Evolutionary conservation across 1,140 invertebrate species (phyloP).

Genomic region (Gonatopus flavifemur): DNA sequence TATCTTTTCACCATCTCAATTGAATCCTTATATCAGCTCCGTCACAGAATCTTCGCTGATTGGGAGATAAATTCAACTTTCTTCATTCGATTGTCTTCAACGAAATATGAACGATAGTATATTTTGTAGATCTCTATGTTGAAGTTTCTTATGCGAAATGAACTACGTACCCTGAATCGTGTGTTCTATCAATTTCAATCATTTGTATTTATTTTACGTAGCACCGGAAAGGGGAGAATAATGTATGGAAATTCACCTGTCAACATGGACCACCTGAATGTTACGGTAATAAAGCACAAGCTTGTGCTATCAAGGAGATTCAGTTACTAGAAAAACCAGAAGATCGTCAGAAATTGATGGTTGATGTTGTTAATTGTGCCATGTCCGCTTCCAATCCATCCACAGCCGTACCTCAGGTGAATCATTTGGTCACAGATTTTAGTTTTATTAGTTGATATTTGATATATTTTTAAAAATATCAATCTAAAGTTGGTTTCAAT

Average conservation of each 20-base stretch:
- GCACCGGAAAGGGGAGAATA: constrained; percentile 38
- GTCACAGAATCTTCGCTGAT: too few relatives aligned
- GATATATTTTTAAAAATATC: too few relatives aligned
- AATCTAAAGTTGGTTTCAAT: too few relatives aligned
- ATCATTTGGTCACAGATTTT: neutral
- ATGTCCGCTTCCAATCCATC: constrained; percentile 53
- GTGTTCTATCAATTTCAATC: neutral
- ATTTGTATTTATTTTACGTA: constrained; percentile 15
- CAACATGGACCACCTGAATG: constrained; percentile 71
- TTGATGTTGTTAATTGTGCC: constrained; percentile 60
- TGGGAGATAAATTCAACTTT: too few relatives aligned
- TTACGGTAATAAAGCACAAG: constrained; percentile 66
- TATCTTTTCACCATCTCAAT: too few relatives aligned
- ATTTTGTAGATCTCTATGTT: neutral
- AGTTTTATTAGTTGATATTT: neutral
- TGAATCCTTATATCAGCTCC: too few relatives aligned
- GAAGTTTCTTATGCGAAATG: neutral
- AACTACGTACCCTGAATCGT: neutral
- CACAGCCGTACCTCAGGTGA: constrained; percentile 36
- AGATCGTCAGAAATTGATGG: constrained; percentile 44
- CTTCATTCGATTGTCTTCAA: neutral
- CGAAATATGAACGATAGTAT: neutral
- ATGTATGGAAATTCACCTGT: constrained; percentile 63
- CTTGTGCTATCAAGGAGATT: constrained; percentile 61
- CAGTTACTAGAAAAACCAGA: constrained; percentile 38